These are phyloP conservation scores for Tetragnatha versicolor DNA, from an alignment of 1,140 invertebrate genomes.

Conservation along the genomic window DNA sequence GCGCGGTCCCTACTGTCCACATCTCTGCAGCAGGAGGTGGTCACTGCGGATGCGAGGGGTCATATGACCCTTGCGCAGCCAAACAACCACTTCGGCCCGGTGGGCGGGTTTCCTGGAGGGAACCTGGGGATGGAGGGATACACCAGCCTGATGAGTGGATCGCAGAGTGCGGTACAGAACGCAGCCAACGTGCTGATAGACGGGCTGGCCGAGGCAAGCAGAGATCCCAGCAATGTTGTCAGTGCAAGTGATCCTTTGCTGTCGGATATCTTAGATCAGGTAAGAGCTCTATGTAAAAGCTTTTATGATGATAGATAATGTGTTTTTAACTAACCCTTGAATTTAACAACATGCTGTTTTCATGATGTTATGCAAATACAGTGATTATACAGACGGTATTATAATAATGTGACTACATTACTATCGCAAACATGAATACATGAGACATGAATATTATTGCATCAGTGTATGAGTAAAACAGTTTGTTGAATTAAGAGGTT, in stretches of 20 bases:
- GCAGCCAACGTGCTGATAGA: slow-evolving; percentile 21
- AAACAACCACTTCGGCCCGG: neutral
- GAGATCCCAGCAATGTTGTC: slow-evolving; percentile 15
- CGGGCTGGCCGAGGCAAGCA: slow-evolving; percentile 2
- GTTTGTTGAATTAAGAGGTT: too few relatives aligned
- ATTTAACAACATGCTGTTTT: too few relatives aligned
- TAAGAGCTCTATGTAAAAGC: too few relatives aligned
- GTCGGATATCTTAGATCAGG: slow-evolving; percentile 82
- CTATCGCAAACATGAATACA: too few relatives aligned
- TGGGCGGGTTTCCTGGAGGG: neutral
- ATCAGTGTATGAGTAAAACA: too few relatives aligned
- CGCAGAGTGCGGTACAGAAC: neutral
- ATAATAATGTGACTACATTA: too few relatives aligned
- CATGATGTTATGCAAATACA: too few relatives aligned
- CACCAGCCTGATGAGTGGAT: neutral
- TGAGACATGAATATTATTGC: too few relatives aligned
- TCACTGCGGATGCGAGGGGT: slow-evolving; percentile 45
- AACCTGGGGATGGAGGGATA: neutral
- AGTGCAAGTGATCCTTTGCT: slow-evolving; percentile 73
- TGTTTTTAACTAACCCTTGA: too few relatives aligned
- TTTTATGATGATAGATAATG: too few relatives aligned
- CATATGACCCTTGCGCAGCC: slow-evolving; percentile 29
- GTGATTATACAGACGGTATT: too few relatives aligned
- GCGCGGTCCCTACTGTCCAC: slow-evolving; percentile 17
- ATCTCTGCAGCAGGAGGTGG: slow-evolving; percentile 43